Evolutionary conservation across 2,888 invertebrate species (phyloP), one percentile per base, ranked within the genome.

Genomic region (Megalurothrips usitatus): DNA sequence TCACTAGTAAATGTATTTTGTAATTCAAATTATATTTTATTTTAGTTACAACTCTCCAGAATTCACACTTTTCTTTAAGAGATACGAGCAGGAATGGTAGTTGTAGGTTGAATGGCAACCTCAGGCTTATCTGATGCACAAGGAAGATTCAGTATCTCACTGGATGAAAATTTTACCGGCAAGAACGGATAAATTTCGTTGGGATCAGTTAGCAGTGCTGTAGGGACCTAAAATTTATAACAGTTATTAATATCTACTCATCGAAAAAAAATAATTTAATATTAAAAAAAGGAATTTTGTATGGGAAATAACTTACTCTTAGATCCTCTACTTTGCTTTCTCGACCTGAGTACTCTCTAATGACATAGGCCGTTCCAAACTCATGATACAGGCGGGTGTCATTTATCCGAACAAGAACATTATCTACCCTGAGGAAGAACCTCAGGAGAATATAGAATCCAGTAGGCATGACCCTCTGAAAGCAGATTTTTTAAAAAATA

Each of bases 361-460:
- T 86, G 52, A 98, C 89, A 87, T 93, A 95, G 85, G 94, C 89
- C 26, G 94, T 92, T 80, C 92, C 91, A 82, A 92, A 90, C 88
- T 94, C 93, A 85, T 93, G 94, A 86, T 94, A 95, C 86, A 94
- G 91, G 84, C 97, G 90, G 0, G 98, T 97, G 86, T 98, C 98
- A 85, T 95, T 92, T 75, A 97, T 91, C 83, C 94, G 90, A 1
- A 97, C 91, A 87, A 98, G 88, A 0, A 99, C 98, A 86, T 94
- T 92, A 86, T 99, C 99, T 1, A 99, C 96, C 85, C 99, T 91
- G 83, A 99, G 89, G 87, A 98, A 99, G 86, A 95, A 96, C 84
- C 99, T 91, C 82, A 96, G 88, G 11, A 99, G 89, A 80, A 98
- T 91, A 87, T 96, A 98, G 89, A 96, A 97, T 83, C 96, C 94